Conservation (phyloP, 1,140 invertebrate species). For the Bombus impatiens region DNA sequence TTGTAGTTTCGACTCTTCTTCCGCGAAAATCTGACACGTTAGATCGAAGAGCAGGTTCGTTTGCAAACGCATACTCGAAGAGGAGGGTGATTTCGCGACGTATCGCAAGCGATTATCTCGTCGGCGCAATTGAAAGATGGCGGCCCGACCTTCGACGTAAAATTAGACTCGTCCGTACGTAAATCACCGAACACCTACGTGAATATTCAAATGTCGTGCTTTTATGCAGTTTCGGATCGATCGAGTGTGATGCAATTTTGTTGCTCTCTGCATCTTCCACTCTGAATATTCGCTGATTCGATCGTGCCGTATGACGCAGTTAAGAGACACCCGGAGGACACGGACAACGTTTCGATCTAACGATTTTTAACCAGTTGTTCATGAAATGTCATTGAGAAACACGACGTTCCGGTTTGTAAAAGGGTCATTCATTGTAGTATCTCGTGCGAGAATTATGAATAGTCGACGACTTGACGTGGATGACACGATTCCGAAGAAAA, state of each 20-base stretch:
- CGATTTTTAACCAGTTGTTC: too few species aligned
- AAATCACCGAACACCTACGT: conserved; percentile 33
- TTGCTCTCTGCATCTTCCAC: not conserved
- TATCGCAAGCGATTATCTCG: conserved; percentile 16
- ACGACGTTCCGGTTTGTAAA: not conserved
- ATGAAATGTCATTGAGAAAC: not conserved
- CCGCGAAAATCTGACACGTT: not conserved
- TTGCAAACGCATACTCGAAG: not conserved
- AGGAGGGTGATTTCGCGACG: conserved; percentile 12
- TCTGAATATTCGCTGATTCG: not conserved
- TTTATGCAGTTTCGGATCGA: conserved; percentile 32
- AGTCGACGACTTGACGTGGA: not conserved
- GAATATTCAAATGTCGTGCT: conserved; percentile 42
- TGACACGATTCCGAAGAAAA: not conserved
- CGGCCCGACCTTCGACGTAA: conserved; percentile 34
- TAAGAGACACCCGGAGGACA: not conserved
- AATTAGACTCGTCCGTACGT: conserved; percentile 34
- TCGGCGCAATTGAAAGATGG: not conserved
- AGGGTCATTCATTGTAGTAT: not conserved
- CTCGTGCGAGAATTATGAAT: not conserved
- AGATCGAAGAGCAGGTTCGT: not conserved
- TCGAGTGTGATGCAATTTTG: conserved; percentile 37
- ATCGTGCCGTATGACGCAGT: not conserved
- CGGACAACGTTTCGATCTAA: not conserved
- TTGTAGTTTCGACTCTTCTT: too few species aligned